Conservation (phyloP, 2,113 vertebrate species). For the Otus sunia region DNA sequence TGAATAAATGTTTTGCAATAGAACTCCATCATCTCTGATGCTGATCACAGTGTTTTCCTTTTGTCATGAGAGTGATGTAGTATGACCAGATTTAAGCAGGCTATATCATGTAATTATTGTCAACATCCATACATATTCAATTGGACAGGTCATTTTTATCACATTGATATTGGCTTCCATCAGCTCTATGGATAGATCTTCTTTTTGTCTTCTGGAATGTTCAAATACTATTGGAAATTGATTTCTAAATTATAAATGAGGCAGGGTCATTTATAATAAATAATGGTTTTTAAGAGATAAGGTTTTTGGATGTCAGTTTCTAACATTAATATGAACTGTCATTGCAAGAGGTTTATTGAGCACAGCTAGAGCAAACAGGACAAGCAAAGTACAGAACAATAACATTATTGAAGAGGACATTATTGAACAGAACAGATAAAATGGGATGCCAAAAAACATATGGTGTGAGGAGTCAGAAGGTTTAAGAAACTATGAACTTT, state of each 20-base stretch:
- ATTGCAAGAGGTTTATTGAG: background rate
- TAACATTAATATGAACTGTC: background rate
- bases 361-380: background rate
- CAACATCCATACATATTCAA: background rate
- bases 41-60: background rate
- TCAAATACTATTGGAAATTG: constrained; percentile 3
- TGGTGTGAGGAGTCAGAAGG: background rate
- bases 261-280: background rate
- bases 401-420: background rate
- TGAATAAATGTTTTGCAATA: background rate
- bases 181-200: background rate
- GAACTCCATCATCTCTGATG: background rate
- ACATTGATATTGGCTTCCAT: background rate
- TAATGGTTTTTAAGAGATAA: background rate
- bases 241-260: constrained; percentile 30
- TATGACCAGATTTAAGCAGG: constrained; percentile 2
- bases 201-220: constrained; percentile 10
- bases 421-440: background rate
- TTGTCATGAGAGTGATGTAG: background rate
- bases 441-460: background rate
- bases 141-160: background rate
- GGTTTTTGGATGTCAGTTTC: background rate
- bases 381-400: background rate
- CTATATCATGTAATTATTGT: constrained; percentile 20
- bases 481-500: background rate